Conservation (phyloP, 2,888 invertebrate species). For the Belgica antarctica region DNA sequence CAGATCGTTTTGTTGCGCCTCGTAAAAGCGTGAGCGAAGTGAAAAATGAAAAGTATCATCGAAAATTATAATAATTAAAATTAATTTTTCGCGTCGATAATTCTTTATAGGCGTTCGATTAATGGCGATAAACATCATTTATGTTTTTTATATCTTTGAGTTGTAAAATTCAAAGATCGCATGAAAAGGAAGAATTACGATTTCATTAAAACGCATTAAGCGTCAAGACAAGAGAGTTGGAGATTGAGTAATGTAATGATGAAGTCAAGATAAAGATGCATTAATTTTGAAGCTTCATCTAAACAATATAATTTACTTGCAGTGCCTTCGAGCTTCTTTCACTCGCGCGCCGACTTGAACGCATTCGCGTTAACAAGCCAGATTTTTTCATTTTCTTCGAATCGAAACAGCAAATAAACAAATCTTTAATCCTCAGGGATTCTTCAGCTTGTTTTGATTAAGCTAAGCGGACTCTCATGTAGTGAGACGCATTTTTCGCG, state of each 20-base stretch:
- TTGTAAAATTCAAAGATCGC: too few relatives aligned
- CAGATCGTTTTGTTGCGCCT: background rate
- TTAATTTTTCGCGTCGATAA: constrained; percentile 20
- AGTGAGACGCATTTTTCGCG: too few relatives aligned
- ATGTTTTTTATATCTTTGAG: too few relatives aligned
- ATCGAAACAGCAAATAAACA: background rate
- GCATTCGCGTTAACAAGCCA: background rate
- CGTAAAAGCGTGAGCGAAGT: constrained; percentile 1
- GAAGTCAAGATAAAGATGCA: constrained; percentile 26
- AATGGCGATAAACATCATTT: background rate
- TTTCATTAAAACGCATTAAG: constrained; percentile 33
- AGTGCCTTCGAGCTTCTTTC: background rate
- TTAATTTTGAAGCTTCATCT: constrained; percentile 30
- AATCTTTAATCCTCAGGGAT: background rate
- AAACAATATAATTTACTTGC: constrained; percentile 36
- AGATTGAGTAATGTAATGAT: constrained; percentile 31
- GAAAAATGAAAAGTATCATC: constrained; percentile 4
- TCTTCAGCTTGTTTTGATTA: too few relatives aligned
- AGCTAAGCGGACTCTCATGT: too few relatives aligned
- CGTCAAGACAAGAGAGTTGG: background rate
- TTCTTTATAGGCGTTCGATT: constrained; percentile 7
- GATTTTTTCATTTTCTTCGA: background rate
- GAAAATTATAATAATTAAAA: constrained; percentile 34
- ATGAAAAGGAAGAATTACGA: constrained; percentile 14
- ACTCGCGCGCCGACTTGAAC: constrained; percentile 4